These are phyloP conservation scores for Xanthorhoe spadicearia DNA, from an alignment of 2,888 invertebrate species.

Conservation along the genomic window DNA sequence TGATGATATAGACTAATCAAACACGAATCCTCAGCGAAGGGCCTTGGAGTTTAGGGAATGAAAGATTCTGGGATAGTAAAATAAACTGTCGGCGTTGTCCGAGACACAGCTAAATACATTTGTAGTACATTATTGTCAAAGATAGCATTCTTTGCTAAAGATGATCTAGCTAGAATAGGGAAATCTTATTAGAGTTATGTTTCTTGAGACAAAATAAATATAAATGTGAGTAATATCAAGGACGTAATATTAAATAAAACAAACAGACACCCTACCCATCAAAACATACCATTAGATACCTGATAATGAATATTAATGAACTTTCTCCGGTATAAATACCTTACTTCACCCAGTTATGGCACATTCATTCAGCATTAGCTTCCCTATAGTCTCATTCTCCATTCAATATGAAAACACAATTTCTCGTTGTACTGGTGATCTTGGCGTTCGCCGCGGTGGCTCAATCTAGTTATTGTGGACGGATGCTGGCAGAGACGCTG, in stretches of 20 bases:
- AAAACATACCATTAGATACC: constrained; percentile 7
- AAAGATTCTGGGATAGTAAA: too few species aligned
- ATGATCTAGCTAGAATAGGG: too few species aligned
- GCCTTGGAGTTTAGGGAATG: too few species aligned
- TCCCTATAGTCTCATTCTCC: background rate
- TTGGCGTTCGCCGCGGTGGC: constrained; percentile 6
- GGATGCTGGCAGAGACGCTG: constrained; percentile 20
- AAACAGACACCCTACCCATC: constrained; percentile 8
- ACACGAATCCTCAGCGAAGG: too few species aligned
- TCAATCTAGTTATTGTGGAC: constrained; percentile 20
- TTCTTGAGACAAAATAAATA: too few species aligned
- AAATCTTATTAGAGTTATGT: too few species aligned
- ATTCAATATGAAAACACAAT: constrained; percentile 21
- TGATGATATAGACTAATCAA: too few species aligned
- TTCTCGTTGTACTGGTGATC: constrained; percentile 15
- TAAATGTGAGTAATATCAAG: too few species aligned
- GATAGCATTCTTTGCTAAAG: too few species aligned
- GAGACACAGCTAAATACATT: too few species aligned
- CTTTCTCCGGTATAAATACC: constrained; percentile 46
- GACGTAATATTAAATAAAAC: background rate
- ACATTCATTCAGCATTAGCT: constrained; percentile 12
- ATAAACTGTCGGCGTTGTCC: too few species aligned
- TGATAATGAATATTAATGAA: constrained; percentile 49
- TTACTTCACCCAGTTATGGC: constrained; percentile 6
- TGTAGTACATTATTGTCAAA: too few species aligned